phyloP scores from a whole-genome alignment of 2,888 invertebrate genomes.

The Congeria kusceri region DNA sequence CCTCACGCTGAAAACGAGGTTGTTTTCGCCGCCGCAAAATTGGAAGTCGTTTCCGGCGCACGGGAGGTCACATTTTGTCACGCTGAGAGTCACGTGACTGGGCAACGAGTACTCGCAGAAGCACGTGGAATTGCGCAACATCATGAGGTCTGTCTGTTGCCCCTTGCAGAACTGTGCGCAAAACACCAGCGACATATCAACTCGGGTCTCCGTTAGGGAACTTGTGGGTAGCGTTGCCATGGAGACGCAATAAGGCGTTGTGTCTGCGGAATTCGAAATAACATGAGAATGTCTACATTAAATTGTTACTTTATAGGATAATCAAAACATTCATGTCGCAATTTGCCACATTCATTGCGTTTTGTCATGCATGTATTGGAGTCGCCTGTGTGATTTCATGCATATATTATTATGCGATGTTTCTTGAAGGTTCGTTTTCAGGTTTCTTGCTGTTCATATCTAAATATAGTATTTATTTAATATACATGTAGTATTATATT shows the following conservation, averaged over 20 bases:
- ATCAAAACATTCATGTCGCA: too few species aligned
- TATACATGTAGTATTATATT: too few species aligned
- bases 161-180: slow-evolving; percentile 58
- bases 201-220: not conserved
- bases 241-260: slow-evolving; percentile 8
- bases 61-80: slow-evolving; percentile 11
- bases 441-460: too few species aligned
- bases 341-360: too few species aligned
- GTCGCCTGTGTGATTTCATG: too few species aligned
- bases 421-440: too few species aligned
- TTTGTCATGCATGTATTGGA: too few species aligned
- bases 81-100: not conserved
- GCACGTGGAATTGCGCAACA: slow-evolving; percentile 25
- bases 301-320: too few species aligned
- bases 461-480: too few species aligned
- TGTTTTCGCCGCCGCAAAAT: slow-evolving; percentile 47
- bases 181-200: slow-evolving; percentile 33
- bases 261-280: slow-evolving; percentile 43
- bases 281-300: slow-evolving; percentile 26
- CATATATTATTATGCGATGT: too few species aligned
- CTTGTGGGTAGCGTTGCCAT: not conserved
- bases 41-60: slow-evolving; percentile 55
- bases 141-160: slow-evolving; percentile 22
- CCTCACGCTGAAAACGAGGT: slow-evolving; percentile 11
- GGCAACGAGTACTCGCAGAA: slow-evolving; percentile 34